These are phyloP conservation scores for Cheilosia variabilis DNA, from an alignment of 2,888 invertebrate species.

Conservation along the genomic window DNA sequence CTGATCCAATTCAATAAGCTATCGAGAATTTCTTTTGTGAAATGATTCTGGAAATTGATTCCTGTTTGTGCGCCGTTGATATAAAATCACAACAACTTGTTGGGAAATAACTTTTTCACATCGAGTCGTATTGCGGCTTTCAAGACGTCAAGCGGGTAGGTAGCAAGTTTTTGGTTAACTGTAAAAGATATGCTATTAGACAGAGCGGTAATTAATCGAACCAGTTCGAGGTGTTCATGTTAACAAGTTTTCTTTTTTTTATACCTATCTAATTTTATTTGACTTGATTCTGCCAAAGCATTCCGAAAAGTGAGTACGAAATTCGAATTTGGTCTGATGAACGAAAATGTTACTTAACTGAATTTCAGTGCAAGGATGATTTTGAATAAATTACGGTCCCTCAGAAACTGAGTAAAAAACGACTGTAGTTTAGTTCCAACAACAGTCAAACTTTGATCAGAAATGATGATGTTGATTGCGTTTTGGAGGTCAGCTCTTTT, in stretches of 20 bases:
- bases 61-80: background rate
- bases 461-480: no score
- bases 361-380: no score
- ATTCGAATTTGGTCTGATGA: background rate
- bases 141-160: conserved; percentile 35
- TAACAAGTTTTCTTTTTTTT: conserved; percentile 42
- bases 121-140: conserved; percentile 35
- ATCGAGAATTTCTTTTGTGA: conserved; percentile 44
- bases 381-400: no score
- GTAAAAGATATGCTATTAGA: conserved; percentile 59
- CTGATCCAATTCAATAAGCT: conserved; percentile 48
- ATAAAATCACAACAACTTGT: conserved; percentile 7
- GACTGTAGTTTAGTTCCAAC: no score
- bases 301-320: background rate
- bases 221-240: conserved; percentile 47
- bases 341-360: no score
- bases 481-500: no score
- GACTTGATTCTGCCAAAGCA: background rate
- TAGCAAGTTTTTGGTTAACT: conserved; percentile 46
- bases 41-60: conserved; percentile 33
- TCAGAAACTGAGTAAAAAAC: no score
- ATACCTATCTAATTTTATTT: background rate
- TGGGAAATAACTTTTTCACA: conserved; percentile 18
- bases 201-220: conserved; percentile 55
- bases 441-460: no score